Base-by-base conservation (phyloP, 2,888 invertebrate species). In the Catocala sponsa region DNA sequence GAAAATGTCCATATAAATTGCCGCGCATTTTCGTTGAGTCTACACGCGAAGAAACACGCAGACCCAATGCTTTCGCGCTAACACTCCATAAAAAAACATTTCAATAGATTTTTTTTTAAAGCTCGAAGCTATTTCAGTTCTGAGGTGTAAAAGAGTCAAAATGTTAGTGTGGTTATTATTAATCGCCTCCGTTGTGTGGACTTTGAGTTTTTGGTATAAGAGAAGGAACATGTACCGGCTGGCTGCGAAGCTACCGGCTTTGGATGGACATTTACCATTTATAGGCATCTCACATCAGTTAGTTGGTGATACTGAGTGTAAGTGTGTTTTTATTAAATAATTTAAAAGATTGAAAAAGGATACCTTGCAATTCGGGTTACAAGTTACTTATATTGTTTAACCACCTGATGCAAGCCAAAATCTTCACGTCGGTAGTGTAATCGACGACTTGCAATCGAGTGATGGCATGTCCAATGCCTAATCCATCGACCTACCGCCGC, bases 141-240 rank as follows among this genome's bases (percentile, higher is more conserved):
- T 44, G 7, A 7, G 49, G 62, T 62, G 48, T 50, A 6, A 12
- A n/a, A n/a, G n/a, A 13, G 32, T 53, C 61, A 74, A 68, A 59
- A 91, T 91, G 90, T 78, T 90, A 47, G 47, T 83, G 69, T 86
- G 76, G 77, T 65, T 82, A 54, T 58, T 86, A n/a, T 7, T 89
- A n/a, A 13, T 83, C 5, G 66, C 82, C 58, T 25, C 67, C 10
- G 54, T 84, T 65, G 55, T 80, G 55, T 87, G 90, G 88, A 65
- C 69, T 2, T 66, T 75, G 41, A 63, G 78, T 59, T 90, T 84
- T 62, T 81, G 85, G 74, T 87, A 80, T 50, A 80, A 74, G 44
- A 83, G 91, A 59, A 82, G 90, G 65, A 77, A 84, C 44, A 81
- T 92, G 84, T 86, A 88, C 58, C 76, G 82, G 63, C 62, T 93